phyloP scores from a whole-genome alignment of 2,113 vertebrate genomes.

The Macaca mulatta region DNA sequence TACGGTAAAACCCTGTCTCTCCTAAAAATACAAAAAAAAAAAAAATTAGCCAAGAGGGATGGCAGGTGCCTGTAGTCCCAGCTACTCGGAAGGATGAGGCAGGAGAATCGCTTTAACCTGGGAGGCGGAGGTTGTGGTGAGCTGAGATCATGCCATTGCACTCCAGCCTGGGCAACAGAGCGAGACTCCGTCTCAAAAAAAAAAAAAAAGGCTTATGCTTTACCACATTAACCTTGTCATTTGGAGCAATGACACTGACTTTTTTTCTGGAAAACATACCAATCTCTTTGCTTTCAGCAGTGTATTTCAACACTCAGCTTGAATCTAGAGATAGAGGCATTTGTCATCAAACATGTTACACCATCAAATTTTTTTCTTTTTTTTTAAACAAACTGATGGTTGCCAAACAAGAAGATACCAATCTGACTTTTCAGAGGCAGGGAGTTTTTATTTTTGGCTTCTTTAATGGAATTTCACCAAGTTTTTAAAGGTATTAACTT shows the following conservation, averaged over 20 bases:
- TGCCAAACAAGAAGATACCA: background rate
- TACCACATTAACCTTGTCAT: background rate
- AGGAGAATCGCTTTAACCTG: no score
- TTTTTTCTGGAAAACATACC: background rate
- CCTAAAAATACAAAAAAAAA: no score
- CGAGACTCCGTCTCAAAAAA: no score
- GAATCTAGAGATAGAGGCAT: background rate
- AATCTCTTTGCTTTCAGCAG: background rate
- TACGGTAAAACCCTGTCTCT: no score
- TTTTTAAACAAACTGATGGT: background rate
- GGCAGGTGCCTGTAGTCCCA: no score
- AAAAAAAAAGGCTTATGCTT: background rate
- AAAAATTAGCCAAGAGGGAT: no score
- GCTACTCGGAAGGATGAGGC: no score
- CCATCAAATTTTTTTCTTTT: background rate
- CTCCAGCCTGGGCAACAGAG: no score
- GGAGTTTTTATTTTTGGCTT: background rate
- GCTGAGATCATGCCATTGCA: no score
- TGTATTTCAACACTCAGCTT: background rate
- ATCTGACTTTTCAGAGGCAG: constrained; percentile 7
- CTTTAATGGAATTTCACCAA: constrained; percentile 29
- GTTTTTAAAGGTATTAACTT: constrained; percentile 36
- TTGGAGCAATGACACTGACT: background rate
- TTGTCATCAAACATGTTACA: background rate
- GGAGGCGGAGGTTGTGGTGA: no score